Conservation (phyloP, 2,797 vertebrate genomes). For the Choloepus didactylus region DNA sequence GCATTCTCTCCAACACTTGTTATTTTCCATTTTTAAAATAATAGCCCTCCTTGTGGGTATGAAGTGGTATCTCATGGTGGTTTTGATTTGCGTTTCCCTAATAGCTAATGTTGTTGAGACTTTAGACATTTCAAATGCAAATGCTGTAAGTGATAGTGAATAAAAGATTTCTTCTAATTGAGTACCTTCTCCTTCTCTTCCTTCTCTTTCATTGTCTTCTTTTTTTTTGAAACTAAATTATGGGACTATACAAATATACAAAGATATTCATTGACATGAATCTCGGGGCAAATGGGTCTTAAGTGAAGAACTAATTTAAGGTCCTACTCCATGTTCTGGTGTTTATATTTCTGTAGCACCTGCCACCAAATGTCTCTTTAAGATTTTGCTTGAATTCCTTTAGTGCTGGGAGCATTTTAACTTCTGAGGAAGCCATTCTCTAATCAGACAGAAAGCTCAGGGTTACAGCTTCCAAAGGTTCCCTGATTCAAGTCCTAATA, state of each 20-base stretch:
- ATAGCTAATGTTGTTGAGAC: too few species aligned
- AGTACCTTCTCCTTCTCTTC: neutral
- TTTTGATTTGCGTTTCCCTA: too few species aligned
- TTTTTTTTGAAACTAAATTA: neutral
- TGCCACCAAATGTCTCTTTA: neutral
- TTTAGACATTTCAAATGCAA: neutral
- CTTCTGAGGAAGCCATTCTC: neutral
- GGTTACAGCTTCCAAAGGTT: neutral
- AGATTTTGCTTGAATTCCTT: neutral
- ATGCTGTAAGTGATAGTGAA: neutral
- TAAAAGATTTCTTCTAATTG: neutral
- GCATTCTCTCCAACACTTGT: too few species aligned
- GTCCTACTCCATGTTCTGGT: rapidly evolving
- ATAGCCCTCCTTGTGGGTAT: too few species aligned
- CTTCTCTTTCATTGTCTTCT: neutral
- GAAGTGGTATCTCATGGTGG: too few species aligned
- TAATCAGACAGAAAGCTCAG: neutral
- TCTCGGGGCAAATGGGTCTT: neutral
- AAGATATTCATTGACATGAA: too few species aligned
- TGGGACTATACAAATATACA: too few species aligned
- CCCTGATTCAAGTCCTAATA: neutral
- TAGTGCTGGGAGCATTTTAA: neutral
- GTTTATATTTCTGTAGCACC: neutral
- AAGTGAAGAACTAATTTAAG: neutral
- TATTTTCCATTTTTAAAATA: too few species aligned